These are phyloP conservation scores for Ectemnius lituratus DNA, from an alignment of 2,888 invertebrate species.

Conservation along the genomic window DNA sequence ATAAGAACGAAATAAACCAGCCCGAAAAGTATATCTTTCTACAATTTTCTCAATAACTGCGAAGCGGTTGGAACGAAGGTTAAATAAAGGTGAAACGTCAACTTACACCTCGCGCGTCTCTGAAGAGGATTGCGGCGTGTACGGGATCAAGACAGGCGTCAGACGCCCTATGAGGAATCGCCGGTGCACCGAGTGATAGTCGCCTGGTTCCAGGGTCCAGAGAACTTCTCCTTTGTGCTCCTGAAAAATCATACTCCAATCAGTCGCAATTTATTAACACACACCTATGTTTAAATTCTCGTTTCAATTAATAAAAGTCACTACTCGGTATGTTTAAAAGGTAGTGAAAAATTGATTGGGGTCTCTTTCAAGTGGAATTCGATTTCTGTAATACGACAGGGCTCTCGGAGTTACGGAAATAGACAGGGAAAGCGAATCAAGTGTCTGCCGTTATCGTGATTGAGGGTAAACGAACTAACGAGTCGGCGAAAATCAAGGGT, in stretches of 20 bases:
- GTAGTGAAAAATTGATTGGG: no score
- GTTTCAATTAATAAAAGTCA: no score
- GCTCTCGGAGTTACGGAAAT: no score
- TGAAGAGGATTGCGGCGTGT: slow-evolving; percentile 93
- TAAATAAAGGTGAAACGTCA: background rate
- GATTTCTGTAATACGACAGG: no score
- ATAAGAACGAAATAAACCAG: no score
- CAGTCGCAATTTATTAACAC: no score
- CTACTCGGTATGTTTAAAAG: no score
- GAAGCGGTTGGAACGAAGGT: background rate
- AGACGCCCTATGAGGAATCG: slow-evolving; percentile 83
- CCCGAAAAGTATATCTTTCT: no score
- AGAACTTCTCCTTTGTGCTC: slow-evolving; percentile 88
- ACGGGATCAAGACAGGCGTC: slow-evolving; percentile 92
- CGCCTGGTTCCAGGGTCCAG: slow-evolving; percentile 88
- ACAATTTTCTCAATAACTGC: background rate
- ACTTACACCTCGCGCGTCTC: slow-evolving; percentile 95
- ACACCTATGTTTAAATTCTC: no score
- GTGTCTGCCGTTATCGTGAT: slow-evolving; percentile 12
- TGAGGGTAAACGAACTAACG: slow-evolving; percentile 6
- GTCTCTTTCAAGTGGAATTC: no score
- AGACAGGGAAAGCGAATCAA: slow-evolving; percentile 15
- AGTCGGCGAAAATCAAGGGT: background rate
- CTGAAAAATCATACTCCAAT: slow-evolving; percentile 77
- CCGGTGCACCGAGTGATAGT: slow-evolving; percentile 85